Conservation (phyloP, 2,113 vertebrate genomes). For the Brienomyrus brachyistius region DNA sequence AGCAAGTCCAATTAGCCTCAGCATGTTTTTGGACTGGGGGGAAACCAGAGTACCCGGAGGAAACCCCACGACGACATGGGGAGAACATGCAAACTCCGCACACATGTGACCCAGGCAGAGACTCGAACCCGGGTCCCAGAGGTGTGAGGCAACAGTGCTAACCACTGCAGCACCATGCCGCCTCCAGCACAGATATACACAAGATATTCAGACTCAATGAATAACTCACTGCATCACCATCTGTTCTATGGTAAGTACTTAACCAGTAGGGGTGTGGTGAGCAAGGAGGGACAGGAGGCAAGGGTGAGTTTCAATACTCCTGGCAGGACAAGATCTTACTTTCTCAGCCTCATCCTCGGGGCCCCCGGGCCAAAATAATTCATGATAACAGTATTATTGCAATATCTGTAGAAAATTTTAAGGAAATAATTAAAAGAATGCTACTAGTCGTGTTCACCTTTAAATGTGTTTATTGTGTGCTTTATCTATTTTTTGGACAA, state of each 20-base stretch:
- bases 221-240: neutral
- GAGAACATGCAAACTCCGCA: no score
- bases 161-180: no score
- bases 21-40: no score
- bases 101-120: no score
- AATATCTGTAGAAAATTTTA: neutral
- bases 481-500: neutral
- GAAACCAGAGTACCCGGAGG: no score
- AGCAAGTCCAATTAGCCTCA: no score
- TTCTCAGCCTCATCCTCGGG: neutral
- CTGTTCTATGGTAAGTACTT: neutral
- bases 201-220: neutral
- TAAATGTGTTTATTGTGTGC: neutral
- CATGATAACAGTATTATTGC: neutral
- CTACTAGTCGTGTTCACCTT: neutral
- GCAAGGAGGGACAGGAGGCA: neutral
- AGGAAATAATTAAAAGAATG: neutral
- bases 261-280: neutral
- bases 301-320: neutral
- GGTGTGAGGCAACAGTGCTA: no score
- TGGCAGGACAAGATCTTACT: neutral
- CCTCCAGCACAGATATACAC: neutral
- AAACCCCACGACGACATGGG: no score
- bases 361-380: no score
- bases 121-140: no score